A percentile compares a stretch with the other conserved stretches of the same genome.
These are phyloP conservation scores for Pseudorhiza aurosa DNA, from an alignment of 30 jellyfish, hydroid and myxozoan genomes.

Conservation along the genomic window DNA sequence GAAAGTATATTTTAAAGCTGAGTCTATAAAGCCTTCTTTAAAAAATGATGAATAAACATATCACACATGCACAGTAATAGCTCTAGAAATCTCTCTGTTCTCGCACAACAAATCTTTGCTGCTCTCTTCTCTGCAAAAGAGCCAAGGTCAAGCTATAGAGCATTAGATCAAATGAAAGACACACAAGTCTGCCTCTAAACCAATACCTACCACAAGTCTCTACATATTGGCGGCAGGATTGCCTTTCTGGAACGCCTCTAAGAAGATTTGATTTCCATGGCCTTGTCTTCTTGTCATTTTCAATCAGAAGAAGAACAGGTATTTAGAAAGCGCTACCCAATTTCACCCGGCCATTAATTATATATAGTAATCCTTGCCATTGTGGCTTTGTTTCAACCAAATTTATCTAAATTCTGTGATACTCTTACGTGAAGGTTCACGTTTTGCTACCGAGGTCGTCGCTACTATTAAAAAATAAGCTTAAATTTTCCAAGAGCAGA, in stretches of 20 bases:
- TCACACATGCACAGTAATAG: no score
- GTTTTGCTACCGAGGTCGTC: not conserved
- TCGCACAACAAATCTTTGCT: no score
- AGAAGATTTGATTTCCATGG: slow-evolving; percentile 35
- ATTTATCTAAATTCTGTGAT: not conserved
- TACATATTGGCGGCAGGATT: not conserved
- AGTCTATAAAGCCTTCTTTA: no score
- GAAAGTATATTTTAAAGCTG: no score
- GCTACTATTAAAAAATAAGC: not conserved
- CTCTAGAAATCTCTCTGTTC: no score
- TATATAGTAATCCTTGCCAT: not conserved
- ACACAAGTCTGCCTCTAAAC: no score
- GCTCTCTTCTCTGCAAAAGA: no score
- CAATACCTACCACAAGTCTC: slow-evolving; percentile 21
- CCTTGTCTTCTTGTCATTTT: not conserved
- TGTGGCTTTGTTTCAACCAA: slow-evolving; percentile 25
- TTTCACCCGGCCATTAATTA: slow-evolving; percentile 22
- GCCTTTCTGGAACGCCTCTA: not conserved
- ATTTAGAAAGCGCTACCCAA: slow-evolving; percentile 21
- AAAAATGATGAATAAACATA: no score
- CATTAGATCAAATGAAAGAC: no score
- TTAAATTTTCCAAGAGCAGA: not conserved
- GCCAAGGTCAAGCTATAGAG: no score
- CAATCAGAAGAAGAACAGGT: slow-evolving; percentile 10
- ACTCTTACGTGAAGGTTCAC: not conserved